Evolutionary conservation across 2,113 vertebrate species (phyloP).

Genomic region (Varanus salvator): DNA sequence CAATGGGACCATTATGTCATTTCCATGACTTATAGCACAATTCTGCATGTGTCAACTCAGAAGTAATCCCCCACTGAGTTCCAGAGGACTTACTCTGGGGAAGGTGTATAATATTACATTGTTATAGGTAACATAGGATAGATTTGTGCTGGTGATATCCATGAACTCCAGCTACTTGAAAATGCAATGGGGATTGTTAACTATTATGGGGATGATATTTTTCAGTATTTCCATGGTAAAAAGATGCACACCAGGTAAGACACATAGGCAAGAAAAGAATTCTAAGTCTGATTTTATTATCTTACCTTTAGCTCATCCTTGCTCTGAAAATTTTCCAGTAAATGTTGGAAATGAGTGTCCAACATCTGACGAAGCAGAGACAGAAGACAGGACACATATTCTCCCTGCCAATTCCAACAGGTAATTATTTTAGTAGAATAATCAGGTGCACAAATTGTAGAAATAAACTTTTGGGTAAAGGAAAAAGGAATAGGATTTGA

Average conservation of each 20-base stretch:
- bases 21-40: not conserved
- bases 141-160: not conserved
- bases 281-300: not conserved
- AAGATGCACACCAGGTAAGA: not conserved
- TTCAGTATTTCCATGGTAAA: not conserved
- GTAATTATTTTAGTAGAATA: constrained; percentile 56
- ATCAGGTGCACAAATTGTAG: constrained; percentile 2
- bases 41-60: not conserved
- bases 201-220: not conserved
- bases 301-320: constrained; percentile 97
- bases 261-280: not conserved
- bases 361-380: constrained; percentile 98
- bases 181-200: not conserved
- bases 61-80: not conserved
- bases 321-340: constrained; percentile 98
- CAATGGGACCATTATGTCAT: not conserved
- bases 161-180: not conserved
- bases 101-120: not conserved
- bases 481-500: constrained; percentile 77
- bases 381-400: constrained; percentile 97
- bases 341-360: constrained; percentile 94
- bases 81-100: not conserved
- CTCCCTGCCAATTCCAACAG: constrained; percentile 84
- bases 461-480: constrained; percentile 53
- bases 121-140: not conserved